Evolutionary conservation across 2,888 invertebrate species (phyloP).

Genomic region (Acronicta alni): DNA sequence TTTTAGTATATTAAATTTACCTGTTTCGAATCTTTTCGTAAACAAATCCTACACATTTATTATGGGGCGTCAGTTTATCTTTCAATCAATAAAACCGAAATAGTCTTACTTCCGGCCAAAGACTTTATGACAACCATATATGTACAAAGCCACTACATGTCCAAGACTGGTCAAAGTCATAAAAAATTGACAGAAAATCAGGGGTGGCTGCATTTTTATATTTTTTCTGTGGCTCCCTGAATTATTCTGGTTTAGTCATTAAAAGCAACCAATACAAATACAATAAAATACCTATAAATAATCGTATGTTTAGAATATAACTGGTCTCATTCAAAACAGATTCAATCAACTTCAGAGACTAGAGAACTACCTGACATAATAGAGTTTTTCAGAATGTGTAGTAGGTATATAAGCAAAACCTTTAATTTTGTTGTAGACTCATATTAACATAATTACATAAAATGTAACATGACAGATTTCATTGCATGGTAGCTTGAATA

Average conservation of each 20-base stretch:
- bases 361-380: too few relatives aligned
- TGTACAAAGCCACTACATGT: conserved; percentile 54
- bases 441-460: too few relatives aligned
- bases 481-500: too few relatives aligned
- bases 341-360: too few relatives aligned
- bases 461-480: too few relatives aligned
- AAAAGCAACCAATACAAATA: conserved; percentile 20
- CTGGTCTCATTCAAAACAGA: neutral
- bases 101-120: conserved; percentile 69
- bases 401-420: too few relatives aligned
- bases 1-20: conserved; percentile 54
- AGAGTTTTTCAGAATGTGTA: too few relatives aligned
- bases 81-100: conserved; percentile 79
- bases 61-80: conserved; percentile 65
- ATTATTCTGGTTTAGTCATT: conserved; percentile 31
- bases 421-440: too few relatives aligned
- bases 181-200: conserved; percentile 50
- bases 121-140: conserved; percentile 64
- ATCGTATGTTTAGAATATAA: neutral
- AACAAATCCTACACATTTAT: conserved; percentile 63
- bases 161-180: conserved; percentile 56
- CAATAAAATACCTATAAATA: conserved; percentile 12
- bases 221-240: conserved; percentile 36
- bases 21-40: conserved; percentile 56
- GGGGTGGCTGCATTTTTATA: conserved; percentile 41